Evolutionary conservation across 2,113 vertebrate genomes (phyloP).

Genomic region (Spheniscus mendiculus): DNA sequence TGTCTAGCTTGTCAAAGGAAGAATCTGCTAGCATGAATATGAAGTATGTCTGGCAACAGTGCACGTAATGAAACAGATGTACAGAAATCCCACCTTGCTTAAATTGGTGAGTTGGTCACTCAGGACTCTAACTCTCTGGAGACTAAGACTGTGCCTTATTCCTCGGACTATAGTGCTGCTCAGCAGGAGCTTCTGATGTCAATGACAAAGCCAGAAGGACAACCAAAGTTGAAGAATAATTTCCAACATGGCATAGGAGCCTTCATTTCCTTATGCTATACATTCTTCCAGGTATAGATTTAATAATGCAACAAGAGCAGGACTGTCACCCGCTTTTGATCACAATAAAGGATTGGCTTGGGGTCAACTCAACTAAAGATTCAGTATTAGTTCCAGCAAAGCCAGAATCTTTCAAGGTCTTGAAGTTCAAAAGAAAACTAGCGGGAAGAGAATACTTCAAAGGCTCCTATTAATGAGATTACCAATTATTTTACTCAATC

Average conservation of each 20-base stretch:
- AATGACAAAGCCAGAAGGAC: background rate
- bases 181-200: background rate
- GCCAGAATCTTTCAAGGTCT: background rate
- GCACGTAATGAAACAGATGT: background rate
- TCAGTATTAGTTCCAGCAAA: background rate
- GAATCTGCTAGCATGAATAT: background rate
- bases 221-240: background rate
- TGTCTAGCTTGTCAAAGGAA: background rate
- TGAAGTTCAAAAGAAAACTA: background rate
- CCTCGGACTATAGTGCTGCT: background rate
- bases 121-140: background rate
- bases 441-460: background rate
- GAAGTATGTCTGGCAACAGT: background rate
- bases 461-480: background rate
- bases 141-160: background rate
- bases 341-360: background rate
- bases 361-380: background rate
- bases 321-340: background rate
- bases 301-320: background rate
- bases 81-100: background rate
- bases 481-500: background rate
- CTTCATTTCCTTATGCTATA: background rate
- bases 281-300: background rate
- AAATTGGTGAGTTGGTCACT: background rate
- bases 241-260: background rate